Percentiles rank a stretch among this genome's conserved stretches.
Conservation (phyloP, 1,140 invertebrate genomes). For the Oryctes rhinoceros region DNA sequence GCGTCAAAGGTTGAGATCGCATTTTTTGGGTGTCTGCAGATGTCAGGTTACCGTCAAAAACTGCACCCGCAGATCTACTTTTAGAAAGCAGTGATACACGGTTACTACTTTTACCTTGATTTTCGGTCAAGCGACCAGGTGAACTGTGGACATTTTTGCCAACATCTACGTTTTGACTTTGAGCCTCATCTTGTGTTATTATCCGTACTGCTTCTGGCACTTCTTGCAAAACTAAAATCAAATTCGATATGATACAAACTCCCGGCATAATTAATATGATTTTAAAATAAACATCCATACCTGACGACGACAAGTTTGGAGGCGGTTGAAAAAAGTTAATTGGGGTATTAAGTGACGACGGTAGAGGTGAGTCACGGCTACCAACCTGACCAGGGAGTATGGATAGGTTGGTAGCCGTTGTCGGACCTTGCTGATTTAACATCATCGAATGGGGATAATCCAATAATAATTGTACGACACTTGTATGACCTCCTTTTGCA, state of each 20-base stretch:
- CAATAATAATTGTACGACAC: slow-evolving; percentile 91
- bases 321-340: slow-evolving; percentile 60
- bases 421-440: slow-evolving; percentile 56
- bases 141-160: slow-evolving; percentile 57
- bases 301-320: slow-evolving; percentile 46
- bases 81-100: slow-evolving; percentile 66
- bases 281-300: slow-evolving; percentile 43
- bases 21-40: slow-evolving; percentile 64
- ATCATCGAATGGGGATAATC: slow-evolving; percentile 90
- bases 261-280: slow-evolving; percentile 34
- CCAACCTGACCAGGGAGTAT: slow-evolving; percentile 56
- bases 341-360: slow-evolving; percentile 59
- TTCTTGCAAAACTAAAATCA: slow-evolving; percentile 63
- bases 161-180: slow-evolving; percentile 48
- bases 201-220: slow-evolving; percentile 66
- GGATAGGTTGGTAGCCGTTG: slow-evolving; percentile 58
- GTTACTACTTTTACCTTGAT: slow-evolving; percentile 58
- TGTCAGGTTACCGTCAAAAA: slow-evolving; percentile 63
- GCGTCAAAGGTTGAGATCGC: slow-evolving; percentile 61
- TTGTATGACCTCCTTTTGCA: slow-evolving; percentile 95
- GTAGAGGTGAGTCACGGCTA: slow-evolving; percentile 53
- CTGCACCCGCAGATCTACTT: slow-evolving; percentile 63
- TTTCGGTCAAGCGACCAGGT: slow-evolving; percentile 38
- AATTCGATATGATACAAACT: background rate
- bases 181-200: slow-evolving; percentile 54